Conservation (phyloP, 2,888 invertebrate species). For the Andrena trimmerana region DNA sequence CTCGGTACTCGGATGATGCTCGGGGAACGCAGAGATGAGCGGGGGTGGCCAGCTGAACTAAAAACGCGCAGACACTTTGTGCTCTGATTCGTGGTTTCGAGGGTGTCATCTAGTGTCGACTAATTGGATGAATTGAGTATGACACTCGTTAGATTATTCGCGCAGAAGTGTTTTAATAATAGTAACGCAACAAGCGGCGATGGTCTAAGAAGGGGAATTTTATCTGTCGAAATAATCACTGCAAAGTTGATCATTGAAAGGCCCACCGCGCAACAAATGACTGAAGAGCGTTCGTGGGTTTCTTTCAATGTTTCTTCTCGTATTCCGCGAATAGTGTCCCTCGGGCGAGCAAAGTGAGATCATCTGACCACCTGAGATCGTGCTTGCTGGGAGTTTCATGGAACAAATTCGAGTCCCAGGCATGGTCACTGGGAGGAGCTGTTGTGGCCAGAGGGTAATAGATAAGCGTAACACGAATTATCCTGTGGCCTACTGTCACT, state of each 20-base stretch:
- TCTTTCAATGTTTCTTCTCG: neutral
- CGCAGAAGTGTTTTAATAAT: too few relatives aligned
- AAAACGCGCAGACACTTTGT: neutral
- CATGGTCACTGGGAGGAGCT: conserved; percentile 73
- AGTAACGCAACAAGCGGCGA: neutral
- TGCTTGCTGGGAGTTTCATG: conserved; percentile 2
- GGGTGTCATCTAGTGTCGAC: neutral
- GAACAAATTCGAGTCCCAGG: conserved; percentile 52
- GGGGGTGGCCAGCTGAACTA: neutral
- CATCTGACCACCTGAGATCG: conserved; percentile 39
- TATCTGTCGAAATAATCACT: conserved; percentile 4
- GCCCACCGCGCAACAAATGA: neutral
- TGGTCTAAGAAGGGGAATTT: neutral
- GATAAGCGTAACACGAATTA: conserved; percentile 67
- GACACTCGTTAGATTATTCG: too few relatives aligned
- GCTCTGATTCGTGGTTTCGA: neutral
- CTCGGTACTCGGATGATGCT: neutral
- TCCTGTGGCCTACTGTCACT: conserved; percentile 23
- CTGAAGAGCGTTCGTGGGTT: too few relatives aligned
- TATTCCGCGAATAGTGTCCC: conserved; percentile 24
- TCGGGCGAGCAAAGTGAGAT: conserved; percentile 18
- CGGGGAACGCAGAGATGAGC: neutral
- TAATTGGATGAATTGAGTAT: too few relatives aligned
- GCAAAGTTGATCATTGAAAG: conserved; percentile 4
- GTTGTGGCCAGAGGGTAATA: conserved; percentile 71